These are phyloP conservation scores for Calcarius lapponicus DNA, from an alignment of 2,797 vertebrate genomes.

Conservation along the genomic window DNA sequence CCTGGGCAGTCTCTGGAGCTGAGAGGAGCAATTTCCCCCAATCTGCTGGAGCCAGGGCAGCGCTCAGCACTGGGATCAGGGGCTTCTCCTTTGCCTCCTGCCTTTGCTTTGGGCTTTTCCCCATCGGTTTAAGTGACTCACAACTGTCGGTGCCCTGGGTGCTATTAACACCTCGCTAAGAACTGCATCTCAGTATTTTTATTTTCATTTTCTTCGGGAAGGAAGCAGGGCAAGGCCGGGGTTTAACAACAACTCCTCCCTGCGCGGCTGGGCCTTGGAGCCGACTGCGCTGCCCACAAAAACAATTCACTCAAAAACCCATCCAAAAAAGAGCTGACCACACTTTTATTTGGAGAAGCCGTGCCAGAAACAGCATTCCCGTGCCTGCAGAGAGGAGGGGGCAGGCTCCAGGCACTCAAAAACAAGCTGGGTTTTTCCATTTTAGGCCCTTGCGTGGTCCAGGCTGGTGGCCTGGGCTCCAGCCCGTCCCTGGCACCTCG, in stretches of 20 bases:
- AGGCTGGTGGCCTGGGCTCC: neutral
- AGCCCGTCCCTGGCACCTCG: neutral
- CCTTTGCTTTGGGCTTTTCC: neutral
- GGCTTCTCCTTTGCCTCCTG: neutral
- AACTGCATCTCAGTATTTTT: neutral
- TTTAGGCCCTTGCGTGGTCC: neutral
- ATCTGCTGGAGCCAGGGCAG: neutral
- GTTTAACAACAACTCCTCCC: neutral
- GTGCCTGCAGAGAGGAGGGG: neutral
- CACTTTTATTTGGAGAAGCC: neutral
- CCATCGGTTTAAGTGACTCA: neutral
- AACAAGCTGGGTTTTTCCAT: conserved; percentile 7
- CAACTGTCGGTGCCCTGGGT: neutral
- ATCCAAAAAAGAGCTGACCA: conserved; percentile 60
- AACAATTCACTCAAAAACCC: conserved; percentile 37
- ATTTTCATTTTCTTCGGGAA: neutral
- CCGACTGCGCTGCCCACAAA: neutral
- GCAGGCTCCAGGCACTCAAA: neutral
- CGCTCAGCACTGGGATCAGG: neutral
- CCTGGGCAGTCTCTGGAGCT: neutral
- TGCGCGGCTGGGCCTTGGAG: neutral
- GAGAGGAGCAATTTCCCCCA: neutral
- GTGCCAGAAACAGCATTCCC: conserved; percentile 57
- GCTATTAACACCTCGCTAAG: conserved; percentile 49
- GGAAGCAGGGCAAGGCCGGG: neutral